A percentile compares a stretch with the other conserved stretches of the same genome.
Evolutionary conservation across 2,888 invertebrate species (phyloP).

Genomic region (Drosophila mulleri): DNA sequence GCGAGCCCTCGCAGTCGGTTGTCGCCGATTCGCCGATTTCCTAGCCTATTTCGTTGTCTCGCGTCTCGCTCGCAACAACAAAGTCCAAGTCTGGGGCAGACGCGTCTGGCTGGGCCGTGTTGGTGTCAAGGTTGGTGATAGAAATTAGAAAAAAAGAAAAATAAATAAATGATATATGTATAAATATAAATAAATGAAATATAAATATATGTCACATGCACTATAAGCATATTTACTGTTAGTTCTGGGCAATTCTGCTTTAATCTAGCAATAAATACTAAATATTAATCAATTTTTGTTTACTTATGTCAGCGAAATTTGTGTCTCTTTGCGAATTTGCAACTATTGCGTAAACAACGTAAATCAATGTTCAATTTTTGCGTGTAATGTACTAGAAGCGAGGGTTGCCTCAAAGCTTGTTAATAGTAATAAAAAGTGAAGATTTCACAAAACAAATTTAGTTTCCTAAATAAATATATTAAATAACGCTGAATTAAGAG

Average conservation of each 20-base stretch:
- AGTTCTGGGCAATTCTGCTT: conserved; percentile 32
- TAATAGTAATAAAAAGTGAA: not conserved
- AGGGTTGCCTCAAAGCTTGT: conserved; percentile 18
- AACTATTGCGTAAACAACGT: conserved; percentile 46
- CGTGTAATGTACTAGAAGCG: conserved; percentile 21
- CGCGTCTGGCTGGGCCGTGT: conserved; percentile 12
- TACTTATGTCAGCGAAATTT: conserved; percentile 23
- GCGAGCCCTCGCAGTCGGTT: conserved; percentile 43
- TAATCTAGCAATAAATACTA: conserved; percentile 11
- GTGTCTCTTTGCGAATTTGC: conserved; percentile 11
- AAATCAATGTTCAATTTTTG: conserved; percentile 39
- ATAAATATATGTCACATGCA: not conserved
- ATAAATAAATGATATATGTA: not conserved
- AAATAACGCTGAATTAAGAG: too few species aligned
- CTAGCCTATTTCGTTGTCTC: conserved; percentile 1
- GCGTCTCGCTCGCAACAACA: conserved; percentile 13
- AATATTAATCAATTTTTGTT: conserved; percentile 5
- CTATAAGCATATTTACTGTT: conserved; percentile 33
- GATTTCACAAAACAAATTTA: too few species aligned
- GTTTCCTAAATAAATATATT: too few species aligned
- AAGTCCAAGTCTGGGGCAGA: conserved; percentile 29
- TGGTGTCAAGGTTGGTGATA: conserved; percentile 48
- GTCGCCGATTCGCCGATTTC: conserved; percentile 5
- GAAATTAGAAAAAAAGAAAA: conserved; percentile 7
- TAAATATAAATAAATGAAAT: not conserved